Conservation (phyloP, 2,888 invertebrate species). For the Hirtodrosophila confusa region DNA sequence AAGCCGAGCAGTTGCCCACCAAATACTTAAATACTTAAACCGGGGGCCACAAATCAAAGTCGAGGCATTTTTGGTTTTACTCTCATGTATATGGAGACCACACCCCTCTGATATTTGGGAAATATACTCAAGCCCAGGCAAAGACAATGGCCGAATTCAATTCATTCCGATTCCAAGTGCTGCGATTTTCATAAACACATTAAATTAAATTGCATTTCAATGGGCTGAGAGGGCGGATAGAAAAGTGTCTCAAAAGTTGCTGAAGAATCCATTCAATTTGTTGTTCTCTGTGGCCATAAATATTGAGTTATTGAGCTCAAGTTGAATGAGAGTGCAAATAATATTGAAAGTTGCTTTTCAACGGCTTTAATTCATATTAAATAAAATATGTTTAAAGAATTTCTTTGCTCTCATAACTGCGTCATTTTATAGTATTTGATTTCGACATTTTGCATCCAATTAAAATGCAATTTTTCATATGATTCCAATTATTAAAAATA, state of each 20-base stretch:
- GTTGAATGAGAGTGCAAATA: no score
- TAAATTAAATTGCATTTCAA: conserved; percentile 82
- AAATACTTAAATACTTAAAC: conserved; percentile 11
- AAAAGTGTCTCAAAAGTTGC: conserved; percentile 47
- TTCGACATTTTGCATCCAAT: no score
- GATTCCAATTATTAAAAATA: no score
- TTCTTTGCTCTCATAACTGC: no score
- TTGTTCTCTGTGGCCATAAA: conserved; percentile 30
- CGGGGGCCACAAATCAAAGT: conserved; percentile 52
- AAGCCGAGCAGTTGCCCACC: no score
- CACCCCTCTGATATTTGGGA: no score
- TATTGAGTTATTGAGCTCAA: conserved; percentile 6
- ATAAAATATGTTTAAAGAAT: no score
- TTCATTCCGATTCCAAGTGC: conserved; percentile 55
- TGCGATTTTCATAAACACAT: conserved; percentile 80
- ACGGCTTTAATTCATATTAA: no score
- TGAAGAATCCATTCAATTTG: conserved; percentile 56
- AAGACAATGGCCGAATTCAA: conserved; percentile 65
- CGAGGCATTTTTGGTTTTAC: background rate
- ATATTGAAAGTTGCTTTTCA: no score
- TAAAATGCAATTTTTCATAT: no score
- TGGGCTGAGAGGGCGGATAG: conserved; percentile 32
- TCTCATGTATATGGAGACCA: no score
- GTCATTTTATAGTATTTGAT: no score
- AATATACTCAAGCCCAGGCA: background rate